These are phyloP conservation scores for Enteromius argenteus DNA, from an alignment of 2,797 vertebrate genomes.

Conservation along the genomic window DNA sequence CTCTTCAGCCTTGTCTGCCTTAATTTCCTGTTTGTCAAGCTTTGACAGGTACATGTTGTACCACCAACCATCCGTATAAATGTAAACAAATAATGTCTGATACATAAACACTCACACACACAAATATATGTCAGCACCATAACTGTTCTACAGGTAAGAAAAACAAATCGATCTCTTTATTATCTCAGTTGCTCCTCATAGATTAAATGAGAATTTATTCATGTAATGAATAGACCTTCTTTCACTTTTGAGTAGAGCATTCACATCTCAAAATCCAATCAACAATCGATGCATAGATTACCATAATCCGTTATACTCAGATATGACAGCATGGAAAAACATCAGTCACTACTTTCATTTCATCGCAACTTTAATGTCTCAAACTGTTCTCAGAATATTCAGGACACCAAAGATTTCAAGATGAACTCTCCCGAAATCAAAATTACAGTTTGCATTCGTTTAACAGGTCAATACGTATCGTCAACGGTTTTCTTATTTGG, in stretches of 20 bases:
- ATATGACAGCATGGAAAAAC: not conserved
- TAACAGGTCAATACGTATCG: not conserved
- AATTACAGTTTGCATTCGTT: not conserved
- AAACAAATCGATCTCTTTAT: not conserved
- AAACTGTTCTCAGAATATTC: not conserved
- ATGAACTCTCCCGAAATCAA: not conserved
- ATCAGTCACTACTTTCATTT: not conserved
- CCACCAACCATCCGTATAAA: slow-evolving; percentile 53
- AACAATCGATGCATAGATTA: not conserved
- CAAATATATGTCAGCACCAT: not conserved
- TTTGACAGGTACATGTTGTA: slow-evolving; percentile 67
- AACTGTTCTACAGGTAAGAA: not conserved
- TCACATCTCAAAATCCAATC: not conserved
- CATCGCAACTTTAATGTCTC: not conserved
- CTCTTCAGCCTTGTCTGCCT: slow-evolving; percentile 65
- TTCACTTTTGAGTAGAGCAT: not conserved
- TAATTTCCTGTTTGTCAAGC: slow-evolving; percentile 82
- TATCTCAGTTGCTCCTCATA: not conserved
- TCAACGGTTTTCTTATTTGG: not conserved
- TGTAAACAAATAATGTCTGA: slow-evolving; percentile 48
- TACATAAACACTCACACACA: not conserved
- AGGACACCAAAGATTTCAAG: not conserved
- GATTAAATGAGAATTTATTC: not conserved
- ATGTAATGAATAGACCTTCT: not conserved
- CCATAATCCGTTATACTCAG: not conserved